Base-by-base conservation (phyloP, 2,888 invertebrate genomes). In the Nemotelus nigrinus region DNA sequence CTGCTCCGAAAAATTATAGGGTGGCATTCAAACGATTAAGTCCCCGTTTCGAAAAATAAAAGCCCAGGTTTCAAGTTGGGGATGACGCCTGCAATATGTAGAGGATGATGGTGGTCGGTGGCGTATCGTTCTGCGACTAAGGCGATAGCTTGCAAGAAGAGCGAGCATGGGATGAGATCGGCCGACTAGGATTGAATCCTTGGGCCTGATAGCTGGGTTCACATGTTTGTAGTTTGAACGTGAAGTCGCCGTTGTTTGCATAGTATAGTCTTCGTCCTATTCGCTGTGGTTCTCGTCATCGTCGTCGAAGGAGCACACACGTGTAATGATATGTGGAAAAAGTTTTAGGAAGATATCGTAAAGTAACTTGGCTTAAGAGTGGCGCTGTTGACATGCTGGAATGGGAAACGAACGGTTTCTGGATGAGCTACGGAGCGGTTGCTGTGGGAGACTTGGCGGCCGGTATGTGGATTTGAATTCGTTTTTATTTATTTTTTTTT, bases 331-430 rank as follows among this genome's bases (percentile, higher is more conserved):
- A 78, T 76, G 70, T 76, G 64, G 67, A 67, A 75, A 25, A 78
- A 78, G 65, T 78, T 78, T 78, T 78, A 78, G 71, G 76, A 78
- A 77, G 78, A 78, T 78, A 78, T 78, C 78, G 76, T 78, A 78
- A 78, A 78, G 78, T 77, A 78, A 78, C 77, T 78, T 78, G 78
- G 72, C 63, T 78, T 71, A 78, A 72, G 70, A 72, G 58, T 75
- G 75, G 67, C 64, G 68, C 74, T 75, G 63, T 25, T 25, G 25
- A 25, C 25, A 25, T 25, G 25, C 25, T 25, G 25, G 25, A 25
- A 25, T 25, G 25, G 25, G 25, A 25, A 25, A 25, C 25, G 25
- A 25, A 25, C 25, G 25, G 25, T 25, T 25, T 25, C 25, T 25
- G 25, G 25, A 25, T 25, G 25, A 25, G 25, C 25, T 25, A 25